Conservation (phyloP, 2,113 vertebrate species). For the Glaucidium brasilianum region DNA sequence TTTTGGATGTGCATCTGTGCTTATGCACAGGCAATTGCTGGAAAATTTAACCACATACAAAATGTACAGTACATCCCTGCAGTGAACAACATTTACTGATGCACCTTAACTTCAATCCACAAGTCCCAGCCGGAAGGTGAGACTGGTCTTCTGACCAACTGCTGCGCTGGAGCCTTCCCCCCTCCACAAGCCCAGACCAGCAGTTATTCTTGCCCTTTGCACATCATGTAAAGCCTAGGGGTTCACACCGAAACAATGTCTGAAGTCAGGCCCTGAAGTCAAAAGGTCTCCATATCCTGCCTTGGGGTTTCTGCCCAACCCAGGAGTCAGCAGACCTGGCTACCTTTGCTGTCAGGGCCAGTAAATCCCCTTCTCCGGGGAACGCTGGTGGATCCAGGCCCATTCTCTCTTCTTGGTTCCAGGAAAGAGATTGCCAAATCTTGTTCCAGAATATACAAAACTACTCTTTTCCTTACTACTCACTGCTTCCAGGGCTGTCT, state of each 20-base stretch:
- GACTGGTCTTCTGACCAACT: not conserved
- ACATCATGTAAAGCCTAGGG: not conserved
- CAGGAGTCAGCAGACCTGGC: not conserved
- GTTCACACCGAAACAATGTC: not conserved
- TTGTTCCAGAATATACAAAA: not conserved
- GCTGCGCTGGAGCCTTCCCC: not conserved
- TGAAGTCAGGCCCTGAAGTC: not conserved
- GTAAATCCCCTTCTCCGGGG: not conserved
- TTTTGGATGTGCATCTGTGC: not conserved
- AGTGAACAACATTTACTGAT: not conserved
- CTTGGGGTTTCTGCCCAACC: not conserved
- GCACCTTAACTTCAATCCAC: not conserved
- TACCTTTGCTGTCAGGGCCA: not conserved
- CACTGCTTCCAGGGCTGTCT: not conserved
- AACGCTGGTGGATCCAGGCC: not conserved
- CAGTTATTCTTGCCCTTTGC: not conserved
- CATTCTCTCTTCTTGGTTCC: not conserved
- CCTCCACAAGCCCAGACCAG: not conserved
- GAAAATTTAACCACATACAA: not conserved
- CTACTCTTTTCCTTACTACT: not conserved
- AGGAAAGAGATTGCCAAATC: not conserved
- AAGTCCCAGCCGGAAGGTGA: not conserved
- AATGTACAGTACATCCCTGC: not conserved
- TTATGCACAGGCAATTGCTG: not conserved
- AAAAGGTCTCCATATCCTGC: not conserved